Conservation (phyloP, 2,113 vertebrate species). For the Tursiops truncatus region DNA sequence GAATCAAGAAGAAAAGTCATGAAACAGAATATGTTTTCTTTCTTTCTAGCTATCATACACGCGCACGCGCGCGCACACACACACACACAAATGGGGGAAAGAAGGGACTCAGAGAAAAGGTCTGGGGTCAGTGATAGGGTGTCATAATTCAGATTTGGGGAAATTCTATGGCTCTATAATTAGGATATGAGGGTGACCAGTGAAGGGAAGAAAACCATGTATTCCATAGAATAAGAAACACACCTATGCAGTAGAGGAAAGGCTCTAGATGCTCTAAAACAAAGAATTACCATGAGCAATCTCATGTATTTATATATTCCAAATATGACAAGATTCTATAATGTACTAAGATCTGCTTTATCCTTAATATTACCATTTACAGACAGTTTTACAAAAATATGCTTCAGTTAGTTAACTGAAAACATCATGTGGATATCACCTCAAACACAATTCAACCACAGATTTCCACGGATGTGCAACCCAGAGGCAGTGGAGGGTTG, state of each 20-base stretch:
- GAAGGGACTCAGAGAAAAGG: not conserved
- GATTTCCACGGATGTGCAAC: not conserved
- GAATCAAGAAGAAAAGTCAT: not conserved
- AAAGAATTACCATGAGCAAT: not conserved
- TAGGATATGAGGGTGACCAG: not conserved
- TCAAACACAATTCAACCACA: not conserved
- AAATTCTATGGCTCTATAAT: not conserved
- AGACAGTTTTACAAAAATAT: not conserved
- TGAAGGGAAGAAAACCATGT: not conserved
- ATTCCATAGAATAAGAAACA: not conserved
- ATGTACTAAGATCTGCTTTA: not conserved
- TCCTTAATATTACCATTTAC: not conserved
- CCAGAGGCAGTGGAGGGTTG: not conserved
- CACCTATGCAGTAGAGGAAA: not conserved
- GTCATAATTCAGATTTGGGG: not conserved
- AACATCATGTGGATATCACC: not conserved
- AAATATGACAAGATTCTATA: not conserved
- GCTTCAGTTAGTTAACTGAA: not conserved
- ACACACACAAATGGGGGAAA: not conserved
- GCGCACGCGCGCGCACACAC: rapidly evolving
- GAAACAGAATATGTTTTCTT: not conserved
- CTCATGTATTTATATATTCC: not conserved
- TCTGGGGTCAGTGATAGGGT: not conserved
- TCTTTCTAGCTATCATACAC: not conserved
- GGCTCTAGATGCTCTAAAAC: not conserved